These are phyloP conservation scores for Ascidia mentula DNA, from an alignment of 23 tunicate species.

Conservation along the genomic window DNA sequence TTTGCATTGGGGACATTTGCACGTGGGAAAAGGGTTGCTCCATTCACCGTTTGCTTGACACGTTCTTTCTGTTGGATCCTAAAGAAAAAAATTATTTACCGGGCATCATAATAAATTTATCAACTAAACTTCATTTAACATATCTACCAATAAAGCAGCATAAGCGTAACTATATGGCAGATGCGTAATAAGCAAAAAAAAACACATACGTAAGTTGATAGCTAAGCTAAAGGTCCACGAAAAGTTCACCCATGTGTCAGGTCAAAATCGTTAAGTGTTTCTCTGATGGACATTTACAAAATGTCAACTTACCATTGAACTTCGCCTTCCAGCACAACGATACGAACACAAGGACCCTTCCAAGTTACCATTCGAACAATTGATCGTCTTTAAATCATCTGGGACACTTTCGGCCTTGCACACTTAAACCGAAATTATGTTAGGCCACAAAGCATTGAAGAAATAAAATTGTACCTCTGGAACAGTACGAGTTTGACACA, in stretches of 20 bases:
- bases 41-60: conserved; percentile 13
- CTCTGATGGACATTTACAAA: no score
- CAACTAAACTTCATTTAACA: no score
- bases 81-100: neutral
- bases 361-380: neutral
- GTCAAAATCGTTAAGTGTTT: no score
- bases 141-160: no score
- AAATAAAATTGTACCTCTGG: neutral
- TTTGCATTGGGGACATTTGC: conserved; percentile 4
- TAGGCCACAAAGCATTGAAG: neutral
- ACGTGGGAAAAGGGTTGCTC: conserved; percentile 11
- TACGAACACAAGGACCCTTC: neutral
- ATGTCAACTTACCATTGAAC: no score
- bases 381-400: neutral
- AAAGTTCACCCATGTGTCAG: no score
- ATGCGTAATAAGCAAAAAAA: no score
- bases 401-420: neutral
- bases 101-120: no score
- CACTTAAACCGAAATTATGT: neutral
- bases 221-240: no score
- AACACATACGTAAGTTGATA: no score
- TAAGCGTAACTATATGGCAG: no score
- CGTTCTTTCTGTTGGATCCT: conserved; percentile 10
- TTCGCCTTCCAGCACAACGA: neutral
- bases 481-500: neutral